Base-by-base conservation (phyloP, 2,113 vertebrate species). In the Promerops cafer region DNA sequence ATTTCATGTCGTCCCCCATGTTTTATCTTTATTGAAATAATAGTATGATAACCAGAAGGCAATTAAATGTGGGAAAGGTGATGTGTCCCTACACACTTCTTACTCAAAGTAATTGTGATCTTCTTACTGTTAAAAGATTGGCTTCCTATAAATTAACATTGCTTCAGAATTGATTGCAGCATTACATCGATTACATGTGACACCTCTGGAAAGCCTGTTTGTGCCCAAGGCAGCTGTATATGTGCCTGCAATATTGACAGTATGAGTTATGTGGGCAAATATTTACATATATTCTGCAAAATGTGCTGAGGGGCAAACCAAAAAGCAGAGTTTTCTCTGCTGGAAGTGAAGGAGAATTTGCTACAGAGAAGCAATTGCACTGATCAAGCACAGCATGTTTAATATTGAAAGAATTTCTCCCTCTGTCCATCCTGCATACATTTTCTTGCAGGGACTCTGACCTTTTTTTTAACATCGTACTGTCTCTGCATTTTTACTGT, bases 351-450 rank as follows among this genome's bases (percentile, higher is more conserved):
- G 42, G 27, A 40, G 18, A 49, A 89, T 13, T 30, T 66, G 52
- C 14, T 80, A 13, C 28, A 60, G 40, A 66, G 19, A 63, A 95
- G 40, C 9, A 72, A 16, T 40, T 76, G 11, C 21, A 40, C 19
- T 88, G 49, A 79, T 77, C 31, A 53, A 23, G 28, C 28, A 50
- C 37, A 77, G 3, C 11, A 53, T 57, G 20, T 9, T 44, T 74
- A 39, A 59, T 33, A 15, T 21, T 72, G 33, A 80, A 80, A 22
- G 31, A 83, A 65, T 53, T 86, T 96, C 4, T 93, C 13, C 64
- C 16, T 83, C 33, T 83, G 45, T 56, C n/a, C 1, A 0, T 42
- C 19, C 13, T n/a, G 3, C 2, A 1, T 65, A 49, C 4, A 10
- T 23, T 87, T 70, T 87, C 31, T 69, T 65, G 24, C 1, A 74